phyloP scores from a whole-genome alignment of 2,113 vertebrate genomes.

The Rhadina sibilatrix region DNA sequence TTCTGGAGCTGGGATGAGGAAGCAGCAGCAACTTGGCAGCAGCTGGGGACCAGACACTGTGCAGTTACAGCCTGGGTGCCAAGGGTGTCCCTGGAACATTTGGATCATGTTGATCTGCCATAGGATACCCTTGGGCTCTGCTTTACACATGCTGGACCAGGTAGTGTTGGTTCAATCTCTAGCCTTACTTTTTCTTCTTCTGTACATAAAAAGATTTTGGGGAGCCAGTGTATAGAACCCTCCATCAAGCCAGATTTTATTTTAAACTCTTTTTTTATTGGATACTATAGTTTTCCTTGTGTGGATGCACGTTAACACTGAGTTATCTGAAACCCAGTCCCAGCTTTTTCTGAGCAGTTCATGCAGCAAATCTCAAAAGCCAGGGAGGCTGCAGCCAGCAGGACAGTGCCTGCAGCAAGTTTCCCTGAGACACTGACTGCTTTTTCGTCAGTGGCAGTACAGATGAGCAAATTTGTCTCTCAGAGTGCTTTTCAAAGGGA shows the following conservation, averaged over 20 bases:
- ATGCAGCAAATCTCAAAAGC: background rate
- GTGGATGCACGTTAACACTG: background rate
- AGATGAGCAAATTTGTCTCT: background rate
- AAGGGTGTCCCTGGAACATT: background rate
- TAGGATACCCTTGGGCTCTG: background rate
- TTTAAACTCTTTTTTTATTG: background rate
- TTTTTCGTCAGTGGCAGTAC: background rate
- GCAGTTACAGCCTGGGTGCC: background rate
- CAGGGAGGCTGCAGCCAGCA: background rate
- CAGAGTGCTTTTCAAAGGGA: background rate
- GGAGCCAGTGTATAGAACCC: background rate
- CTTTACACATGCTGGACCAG: conserved; percentile 44
- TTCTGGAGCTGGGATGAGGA: background rate
- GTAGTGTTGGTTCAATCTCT: background rate
- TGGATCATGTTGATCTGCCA: conserved; percentile 75
- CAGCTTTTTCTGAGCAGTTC: background rate
- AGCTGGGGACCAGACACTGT: background rate
- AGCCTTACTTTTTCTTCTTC: background rate
- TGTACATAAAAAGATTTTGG: background rate
- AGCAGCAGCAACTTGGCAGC: background rate
- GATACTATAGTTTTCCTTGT: background rate
- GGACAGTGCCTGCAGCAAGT: background rate
- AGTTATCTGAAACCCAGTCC: background rate
- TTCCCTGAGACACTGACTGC: background rate
- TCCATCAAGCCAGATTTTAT: background rate